Evolutionary conservation across 2,113 vertebrate species (phyloP).

Genomic region (Larimichthys polyactis): DNA sequence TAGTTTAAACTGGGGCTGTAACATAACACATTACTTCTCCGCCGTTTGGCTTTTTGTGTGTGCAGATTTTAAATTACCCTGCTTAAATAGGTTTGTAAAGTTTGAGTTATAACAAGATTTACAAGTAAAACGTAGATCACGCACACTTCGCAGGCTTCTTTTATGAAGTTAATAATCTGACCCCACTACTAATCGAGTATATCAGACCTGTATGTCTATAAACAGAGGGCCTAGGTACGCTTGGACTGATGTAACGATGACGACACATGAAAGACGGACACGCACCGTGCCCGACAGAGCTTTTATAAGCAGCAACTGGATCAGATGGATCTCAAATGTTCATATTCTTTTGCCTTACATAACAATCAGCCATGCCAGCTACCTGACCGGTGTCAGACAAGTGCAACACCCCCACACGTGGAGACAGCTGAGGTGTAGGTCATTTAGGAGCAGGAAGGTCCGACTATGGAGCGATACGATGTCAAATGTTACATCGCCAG

Average conservation of each 20-base stretch:
- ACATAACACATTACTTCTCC: background rate
- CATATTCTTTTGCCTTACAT: background rate
- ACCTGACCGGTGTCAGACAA: background rate
- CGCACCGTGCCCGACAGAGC: background rate
- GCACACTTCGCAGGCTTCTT: background rate
- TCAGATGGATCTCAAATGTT: background rate
- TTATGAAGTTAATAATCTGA: too few species aligned
- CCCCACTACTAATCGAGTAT: background rate
- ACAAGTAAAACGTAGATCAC: too few species aligned
- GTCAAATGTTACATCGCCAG: background rate
- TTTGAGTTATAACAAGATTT: background rate
- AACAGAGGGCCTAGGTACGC: too few species aligned
- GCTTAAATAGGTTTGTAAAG: background rate
- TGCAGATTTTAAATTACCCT: background rate
- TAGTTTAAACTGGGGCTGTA: background rate
- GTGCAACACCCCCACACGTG: too few species aligned
- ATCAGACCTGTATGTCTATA: background rate
- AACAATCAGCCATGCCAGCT: background rate
- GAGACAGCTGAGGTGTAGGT: background rate
- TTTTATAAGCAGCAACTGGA: background rate
- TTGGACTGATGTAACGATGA: background rate
- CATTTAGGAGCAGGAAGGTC: background rate
- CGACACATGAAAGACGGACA: background rate
- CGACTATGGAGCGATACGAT: background rate
- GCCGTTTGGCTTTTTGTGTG: background rate